A percentile compares a stretch with the other conserved stretches of the same genome.
Evolutionary conservation across 1,140 invertebrate genomes (phyloP).

Genomic region (Stegodyphus dumicola): DNA sequence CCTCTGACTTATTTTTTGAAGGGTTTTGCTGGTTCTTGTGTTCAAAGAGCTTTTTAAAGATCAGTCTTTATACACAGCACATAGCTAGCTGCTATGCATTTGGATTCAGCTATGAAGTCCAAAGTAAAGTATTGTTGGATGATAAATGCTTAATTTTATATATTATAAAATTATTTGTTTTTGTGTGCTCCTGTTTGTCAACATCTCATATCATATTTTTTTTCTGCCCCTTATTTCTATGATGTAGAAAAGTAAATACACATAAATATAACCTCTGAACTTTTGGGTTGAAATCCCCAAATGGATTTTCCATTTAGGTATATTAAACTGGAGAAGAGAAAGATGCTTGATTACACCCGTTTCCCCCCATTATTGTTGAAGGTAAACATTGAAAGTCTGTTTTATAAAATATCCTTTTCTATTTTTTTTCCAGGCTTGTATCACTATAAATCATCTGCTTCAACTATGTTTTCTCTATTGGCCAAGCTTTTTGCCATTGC

Average conservation of each 20-base stretch:
- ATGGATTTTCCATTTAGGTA: no score
- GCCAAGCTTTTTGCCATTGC: neutral
- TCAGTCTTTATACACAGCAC: slow-evolving; percentile 43
- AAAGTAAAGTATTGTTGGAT: slow-evolving; percentile 61
- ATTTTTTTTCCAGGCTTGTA: slow-evolving; percentile 29
- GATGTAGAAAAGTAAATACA: no score
- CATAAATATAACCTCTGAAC: no score
- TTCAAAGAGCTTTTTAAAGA: slow-evolving; percentile 57
- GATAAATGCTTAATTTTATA: slow-evolving; percentile 54
- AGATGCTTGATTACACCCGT: no score
- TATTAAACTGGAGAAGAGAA: no score
- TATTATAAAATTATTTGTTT: slow-evolving; percentile 20
- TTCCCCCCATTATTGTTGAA: no score
- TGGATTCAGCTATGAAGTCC: slow-evolving; percentile 60
- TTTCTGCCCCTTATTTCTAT: neutral
- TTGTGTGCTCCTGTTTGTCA: neutral
- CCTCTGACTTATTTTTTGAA: slow-evolving; percentile 58
- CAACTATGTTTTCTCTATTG: slow-evolving; percentile 44
- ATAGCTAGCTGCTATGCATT: slow-evolving; percentile 44
- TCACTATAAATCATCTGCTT: neutral
- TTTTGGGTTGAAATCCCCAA: no score
- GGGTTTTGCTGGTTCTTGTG: slow-evolving; percentile 57
- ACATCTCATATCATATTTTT: neutral
- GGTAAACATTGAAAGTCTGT: neutral
- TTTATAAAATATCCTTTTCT: neutral